Conservation (phyloP, 2,888 invertebrate species). For the Calameuta idolon region DNA sequence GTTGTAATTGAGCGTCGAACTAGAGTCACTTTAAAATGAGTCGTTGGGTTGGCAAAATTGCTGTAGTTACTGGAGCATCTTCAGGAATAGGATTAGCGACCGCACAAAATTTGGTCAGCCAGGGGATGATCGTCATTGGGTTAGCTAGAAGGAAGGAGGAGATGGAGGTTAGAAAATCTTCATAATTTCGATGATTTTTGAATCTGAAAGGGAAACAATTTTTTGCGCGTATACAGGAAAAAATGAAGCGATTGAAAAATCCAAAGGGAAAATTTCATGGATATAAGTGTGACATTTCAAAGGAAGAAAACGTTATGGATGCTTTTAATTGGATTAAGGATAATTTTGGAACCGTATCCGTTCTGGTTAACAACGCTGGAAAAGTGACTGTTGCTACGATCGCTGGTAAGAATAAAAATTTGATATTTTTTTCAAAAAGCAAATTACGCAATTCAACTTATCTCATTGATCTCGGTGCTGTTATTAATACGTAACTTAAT, state of each 20-base stretch:
- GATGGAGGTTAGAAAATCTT: slow-evolving; percentile 57
- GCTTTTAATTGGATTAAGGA: slow-evolving; percentile 56
- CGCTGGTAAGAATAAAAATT: slow-evolving; percentile 31
- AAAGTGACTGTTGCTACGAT: slow-evolving; percentile 35
- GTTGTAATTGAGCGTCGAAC: too few species aligned
- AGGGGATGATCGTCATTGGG: slow-evolving; percentile 71
- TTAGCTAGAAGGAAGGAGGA: slow-evolving; percentile 68
- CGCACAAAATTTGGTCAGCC: slow-evolving; percentile 64
- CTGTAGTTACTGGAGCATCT: slow-evolving; percentile 76
- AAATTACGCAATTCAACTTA: not conserved
- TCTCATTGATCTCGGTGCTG: not conserved
- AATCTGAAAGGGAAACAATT: not conserved
- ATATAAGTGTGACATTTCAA: slow-evolving; percentile 57
- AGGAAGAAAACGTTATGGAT: slow-evolving; percentile 53
- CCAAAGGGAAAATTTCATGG: slow-evolving; percentile 54
- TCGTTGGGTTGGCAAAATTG: slow-evolving; percentile 73
- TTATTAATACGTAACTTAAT: too few species aligned
- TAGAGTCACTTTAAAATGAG: slow-evolving; percentile 62
- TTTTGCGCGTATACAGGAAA: slow-evolving; percentile 15
- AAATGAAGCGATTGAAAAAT: slow-evolving; percentile 30
- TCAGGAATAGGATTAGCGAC: slow-evolving; percentile 73
- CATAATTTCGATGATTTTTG: not conserved
- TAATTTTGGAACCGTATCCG: slow-evolving; percentile 57
- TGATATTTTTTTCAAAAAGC: slow-evolving; percentile 1
- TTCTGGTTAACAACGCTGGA: slow-evolving; percentile 64